phyloP scores from a whole-genome alignment of 2,797 vertebrate genomes.

The Ctenochaetus hawaiiensis region DNA sequence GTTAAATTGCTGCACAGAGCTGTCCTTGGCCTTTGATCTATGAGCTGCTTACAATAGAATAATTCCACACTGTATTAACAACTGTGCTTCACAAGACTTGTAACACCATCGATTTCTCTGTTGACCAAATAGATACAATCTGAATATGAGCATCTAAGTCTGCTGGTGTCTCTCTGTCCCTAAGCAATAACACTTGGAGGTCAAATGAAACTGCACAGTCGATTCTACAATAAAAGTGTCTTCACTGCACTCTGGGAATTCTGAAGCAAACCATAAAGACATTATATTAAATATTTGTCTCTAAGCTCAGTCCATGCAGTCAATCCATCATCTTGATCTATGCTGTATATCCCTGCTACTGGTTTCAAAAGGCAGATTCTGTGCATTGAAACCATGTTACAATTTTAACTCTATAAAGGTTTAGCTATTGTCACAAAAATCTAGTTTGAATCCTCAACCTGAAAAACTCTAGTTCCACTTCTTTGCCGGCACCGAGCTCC shows the following conservation, averaged over 20 bases:
- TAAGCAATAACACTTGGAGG: conserved; percentile 79
- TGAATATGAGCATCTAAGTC: conserved; percentile 65
- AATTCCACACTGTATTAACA: conserved; percentile 56
- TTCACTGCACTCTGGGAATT: conserved; percentile 68
- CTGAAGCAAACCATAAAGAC: conserved; percentile 60
- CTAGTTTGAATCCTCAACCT: background rate
- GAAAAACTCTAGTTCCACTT: conserved; percentile 12
- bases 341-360: conserved; percentile 2
- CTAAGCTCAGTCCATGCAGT: conserved; percentile 18
- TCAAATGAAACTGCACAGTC: conserved; percentile 73
- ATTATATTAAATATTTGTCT: conserved; percentile 69
- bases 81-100: conserved; percentile 31
- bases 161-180: conserved; percentile 66
- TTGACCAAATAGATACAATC: conserved; percentile 59
- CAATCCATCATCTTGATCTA: conserved; percentile 40
- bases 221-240: conserved; percentile 76
- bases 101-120: conserved; percentile 55
- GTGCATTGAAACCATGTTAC: conserved; percentile 5
- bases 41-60: conserved; percentile 41
- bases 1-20: conserved; percentile 23
- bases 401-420: background rate
- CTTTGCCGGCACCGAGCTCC: conserved; percentile 4
- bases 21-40: conserved; percentile 62
- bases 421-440: conserved; percentile 1
- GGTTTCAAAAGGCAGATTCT: background rate